These are phyloP conservation scores for Teleogryllus occipitalis DNA, from an alignment of 1,140 invertebrate species.

Conservation along the genomic window DNA sequence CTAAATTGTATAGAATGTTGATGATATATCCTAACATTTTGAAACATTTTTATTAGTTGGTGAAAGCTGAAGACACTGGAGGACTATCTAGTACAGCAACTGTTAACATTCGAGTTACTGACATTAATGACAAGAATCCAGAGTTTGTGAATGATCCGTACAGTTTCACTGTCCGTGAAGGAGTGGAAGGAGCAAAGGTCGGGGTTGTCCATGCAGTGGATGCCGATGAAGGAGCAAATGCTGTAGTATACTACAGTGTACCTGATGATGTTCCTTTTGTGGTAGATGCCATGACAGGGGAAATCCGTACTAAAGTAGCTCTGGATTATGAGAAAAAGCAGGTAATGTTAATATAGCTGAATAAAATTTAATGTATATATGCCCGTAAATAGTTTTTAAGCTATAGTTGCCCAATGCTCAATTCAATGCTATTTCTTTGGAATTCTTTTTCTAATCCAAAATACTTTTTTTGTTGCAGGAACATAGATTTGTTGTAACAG, in stretches of 20 bases:
- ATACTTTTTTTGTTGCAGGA: slow-evolving; percentile 40
- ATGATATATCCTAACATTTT: background rate
- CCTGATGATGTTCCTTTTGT: slow-evolving; percentile 68
- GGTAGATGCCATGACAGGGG: slow-evolving; percentile 68
- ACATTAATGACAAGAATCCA: slow-evolving; percentile 84
- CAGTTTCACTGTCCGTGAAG: slow-evolving; percentile 74
- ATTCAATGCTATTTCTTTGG: background rate
- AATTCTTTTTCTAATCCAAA: background rate
- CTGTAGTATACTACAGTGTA: slow-evolving; percentile 51
- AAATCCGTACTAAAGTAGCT: slow-evolving; percentile 64
- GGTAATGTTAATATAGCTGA: slow-evolving; percentile 35
- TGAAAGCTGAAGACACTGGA: slow-evolving; percentile 78
- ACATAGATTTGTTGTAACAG: slow-evolving; percentile 77
- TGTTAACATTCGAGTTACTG: slow-evolving; percentile 79
- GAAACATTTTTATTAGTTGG: slow-evolving; percentile 44
- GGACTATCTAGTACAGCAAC: slow-evolving; percentile 71
- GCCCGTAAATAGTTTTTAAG: background rate
- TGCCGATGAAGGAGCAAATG: slow-evolving; percentile 63
- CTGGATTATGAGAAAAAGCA: slow-evolving; percentile 77
- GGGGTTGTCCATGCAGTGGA: slow-evolving; percentile 39
- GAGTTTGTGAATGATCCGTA: slow-evolving; percentile 72
- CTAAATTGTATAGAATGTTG: background rate
- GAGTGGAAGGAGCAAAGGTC: slow-evolving; percentile 49
- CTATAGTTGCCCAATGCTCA: too few species aligned
- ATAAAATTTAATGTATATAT: background rate